A percentile compares a stretch with the other conserved stretches of the same genome.
Evolutionary conservation across 2,888 invertebrate species (phyloP).

Genomic region (Pristionchus japonicus): DNA sequence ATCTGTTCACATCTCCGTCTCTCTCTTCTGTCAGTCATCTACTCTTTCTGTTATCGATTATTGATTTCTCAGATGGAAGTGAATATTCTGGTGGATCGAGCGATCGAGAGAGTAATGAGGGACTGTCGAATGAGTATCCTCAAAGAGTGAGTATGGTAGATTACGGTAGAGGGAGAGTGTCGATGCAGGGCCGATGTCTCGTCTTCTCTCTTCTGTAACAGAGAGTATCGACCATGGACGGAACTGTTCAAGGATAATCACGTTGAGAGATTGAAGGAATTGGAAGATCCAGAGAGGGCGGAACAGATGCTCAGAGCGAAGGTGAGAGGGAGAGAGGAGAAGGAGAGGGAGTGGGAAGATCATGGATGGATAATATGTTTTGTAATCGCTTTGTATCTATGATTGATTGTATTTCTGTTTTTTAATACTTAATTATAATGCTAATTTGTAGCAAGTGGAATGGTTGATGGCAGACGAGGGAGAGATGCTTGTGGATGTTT

Average conservation of each 20-base stretch:
- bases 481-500: conserved; percentile 25
- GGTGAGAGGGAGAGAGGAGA: background rate
- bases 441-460: background rate
- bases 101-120: conserved; percentile 5
- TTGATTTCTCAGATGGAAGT: background rate
- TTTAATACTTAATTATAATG: background rate
- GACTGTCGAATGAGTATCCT: background rate
- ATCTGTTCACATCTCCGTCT: background rate
- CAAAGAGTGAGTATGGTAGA: background rate
- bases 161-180: background rate
- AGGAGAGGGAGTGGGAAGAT: no score
- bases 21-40: background rate
- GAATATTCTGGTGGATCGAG: conserved; percentile 1
- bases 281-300: background rate
- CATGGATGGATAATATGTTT: no score
- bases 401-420: background rate
- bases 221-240: conserved; percentile 18
- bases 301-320: background rate
- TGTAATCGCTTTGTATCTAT: background rate
- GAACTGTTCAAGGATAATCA: conserved; percentile 14
- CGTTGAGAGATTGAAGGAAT: background rate
- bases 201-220: background rate
- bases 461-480: conserved; percentile 33
- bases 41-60: background rate
- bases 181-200: background rate